Conservation (phyloP, 2,888 invertebrate species). For the Drosophila kanekoi region DNA sequence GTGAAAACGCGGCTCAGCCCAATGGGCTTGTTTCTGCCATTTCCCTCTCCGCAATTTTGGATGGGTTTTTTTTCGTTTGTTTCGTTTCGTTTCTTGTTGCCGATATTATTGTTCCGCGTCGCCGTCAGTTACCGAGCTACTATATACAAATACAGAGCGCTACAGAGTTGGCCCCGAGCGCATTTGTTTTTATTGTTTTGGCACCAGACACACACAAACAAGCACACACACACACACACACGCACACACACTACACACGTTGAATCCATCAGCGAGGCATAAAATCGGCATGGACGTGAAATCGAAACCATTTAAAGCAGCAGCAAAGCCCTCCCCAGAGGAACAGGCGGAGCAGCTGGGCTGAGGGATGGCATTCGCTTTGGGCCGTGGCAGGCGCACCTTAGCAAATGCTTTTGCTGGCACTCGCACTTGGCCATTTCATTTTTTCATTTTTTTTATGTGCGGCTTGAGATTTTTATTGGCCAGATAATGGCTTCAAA, state of each 20-base stretch:
- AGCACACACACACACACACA: slow-evolving; percentile 18
- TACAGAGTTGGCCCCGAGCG: slow-evolving; percentile 53
- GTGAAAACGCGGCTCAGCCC: slow-evolving; percentile 16
- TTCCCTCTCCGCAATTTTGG: not conserved
- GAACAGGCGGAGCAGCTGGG: not conserved
- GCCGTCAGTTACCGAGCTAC: slow-evolving; percentile 48
- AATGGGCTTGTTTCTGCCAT: slow-evolving; percentile 33
- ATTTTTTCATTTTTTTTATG: slow-evolving; percentile 34
- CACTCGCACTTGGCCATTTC: slow-evolving; percentile 25
- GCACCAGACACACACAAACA: slow-evolving; percentile 18
- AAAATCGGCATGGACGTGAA: slow-evolving; percentile 59
- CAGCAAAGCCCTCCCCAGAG: slow-evolving; percentile 47
- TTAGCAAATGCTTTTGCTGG: slow-evolving; percentile 25
- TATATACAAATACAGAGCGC: slow-evolving; percentile 37
- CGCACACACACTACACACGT: slow-evolving; percentile 22
- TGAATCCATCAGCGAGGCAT: slow-evolving; percentile 65
- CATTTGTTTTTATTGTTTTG: slow-evolving; percentile 71
- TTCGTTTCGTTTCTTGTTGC: not conserved
- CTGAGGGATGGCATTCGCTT: slow-evolving; percentile 9
- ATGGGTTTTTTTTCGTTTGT: slow-evolving; percentile 2
- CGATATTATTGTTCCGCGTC: slow-evolving; percentile 53
- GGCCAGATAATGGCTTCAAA: slow-evolving; percentile 49
- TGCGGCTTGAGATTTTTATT: slow-evolving; percentile 58
- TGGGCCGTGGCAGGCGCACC: slow-evolving; percentile 34
- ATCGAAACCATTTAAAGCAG: slow-evolving; percentile 69